Evolutionary conservation across 2,797 vertebrate species (phyloP), one percentile per base, ranked within the genome.

Genomic region (Eurystomus glaucurus): DNA sequence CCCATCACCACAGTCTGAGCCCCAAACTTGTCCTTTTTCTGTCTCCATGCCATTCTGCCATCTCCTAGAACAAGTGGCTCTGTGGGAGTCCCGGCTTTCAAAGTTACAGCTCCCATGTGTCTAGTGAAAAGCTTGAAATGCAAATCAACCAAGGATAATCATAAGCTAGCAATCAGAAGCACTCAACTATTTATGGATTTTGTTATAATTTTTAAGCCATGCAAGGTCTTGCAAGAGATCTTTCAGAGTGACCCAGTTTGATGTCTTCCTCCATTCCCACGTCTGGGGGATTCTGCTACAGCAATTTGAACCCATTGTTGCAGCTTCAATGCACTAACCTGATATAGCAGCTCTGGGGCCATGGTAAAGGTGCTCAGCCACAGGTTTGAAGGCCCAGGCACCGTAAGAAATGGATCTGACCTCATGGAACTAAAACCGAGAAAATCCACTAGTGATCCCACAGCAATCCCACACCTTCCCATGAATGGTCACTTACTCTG

Each of bases 221-320:
- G 10, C 16, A 20, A 28, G 6, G 26, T 82, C n/a, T 85, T 76
- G 29, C 39, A 72, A 61, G 57, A 61, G 28, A 31, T n/a, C 16
- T 84, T 78, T 41, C 31, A 4, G 6, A 25, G 20, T 60, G 29
- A n/a, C 31, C 19, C 20, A 26, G 18, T 64, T 60, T 37, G 25
- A 22, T 31, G 39, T 60, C 29, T 58, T 61, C 22, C 14, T 43
- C 35, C 13, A 4, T 62, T 86, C 57, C 60, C 4, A 0, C 3
- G 3, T 10, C 31, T 1, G 3, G 20, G 16, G 6, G 10, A 62
- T 68, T 33, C 15, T 85, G 55, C n/a, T 14, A 19, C 10, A 45
- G 41, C 1, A 0, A 6, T 75, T 81, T 18, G 9, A 65, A n/a
- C 11, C 28, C 19, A 5, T 70, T 2, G 0, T 48, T 77, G 31